Conservation (phyloP, 2,888 invertebrate species). For the Steinernema carpocapsae region DNA sequence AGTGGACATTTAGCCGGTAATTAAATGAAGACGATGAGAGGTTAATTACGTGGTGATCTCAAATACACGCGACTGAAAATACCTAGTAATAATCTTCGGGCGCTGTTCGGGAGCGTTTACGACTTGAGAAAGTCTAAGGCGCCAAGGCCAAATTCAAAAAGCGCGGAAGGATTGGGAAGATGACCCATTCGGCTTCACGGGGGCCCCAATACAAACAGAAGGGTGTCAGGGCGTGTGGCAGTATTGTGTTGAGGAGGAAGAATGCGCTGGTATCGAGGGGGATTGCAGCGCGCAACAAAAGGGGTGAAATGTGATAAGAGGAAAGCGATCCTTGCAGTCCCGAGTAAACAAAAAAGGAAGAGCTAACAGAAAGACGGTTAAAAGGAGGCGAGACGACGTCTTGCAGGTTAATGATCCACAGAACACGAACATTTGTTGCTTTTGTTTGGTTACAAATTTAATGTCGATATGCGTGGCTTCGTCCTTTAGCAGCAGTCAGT, state of each 20-base stretch:
- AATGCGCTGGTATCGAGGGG: neutral
- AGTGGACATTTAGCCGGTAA: slow-evolving; percentile 20
- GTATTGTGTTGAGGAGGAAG: slow-evolving; percentile 13
- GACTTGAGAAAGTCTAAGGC: slow-evolving; percentile 1
- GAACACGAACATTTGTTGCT: neutral
- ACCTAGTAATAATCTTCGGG: slow-evolving; percentile 15
- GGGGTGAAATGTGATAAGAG: neutral
- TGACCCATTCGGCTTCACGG: slow-evolving; percentile 13
- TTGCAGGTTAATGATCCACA: slow-evolving; percentile 5
- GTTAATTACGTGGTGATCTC: slow-evolving; percentile 29
- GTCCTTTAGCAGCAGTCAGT: too few species aligned
- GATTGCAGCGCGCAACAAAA: too few species aligned
- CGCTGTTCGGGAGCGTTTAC: neutral
- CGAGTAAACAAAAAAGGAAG: slow-evolving; percentile 29
- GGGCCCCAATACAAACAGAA: slow-evolving; percentile 28
- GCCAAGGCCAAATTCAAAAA: slow-evolving; percentile 28
- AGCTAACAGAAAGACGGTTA: neutral
- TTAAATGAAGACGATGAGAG: slow-evolving; percentile 20
- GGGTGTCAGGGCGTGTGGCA: slow-evolving; percentile 6
- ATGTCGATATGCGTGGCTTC: too few species aligned
- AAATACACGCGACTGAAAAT: neutral
- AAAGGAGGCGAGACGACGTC: neutral
- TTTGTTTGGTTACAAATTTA: too few species aligned
- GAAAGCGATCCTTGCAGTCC: neutral
- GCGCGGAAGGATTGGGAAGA: slow-evolving; percentile 4